phyloP scores from a whole-genome alignment of 2,113 vertebrate genomes.

The Hylia prasina region DNA sequence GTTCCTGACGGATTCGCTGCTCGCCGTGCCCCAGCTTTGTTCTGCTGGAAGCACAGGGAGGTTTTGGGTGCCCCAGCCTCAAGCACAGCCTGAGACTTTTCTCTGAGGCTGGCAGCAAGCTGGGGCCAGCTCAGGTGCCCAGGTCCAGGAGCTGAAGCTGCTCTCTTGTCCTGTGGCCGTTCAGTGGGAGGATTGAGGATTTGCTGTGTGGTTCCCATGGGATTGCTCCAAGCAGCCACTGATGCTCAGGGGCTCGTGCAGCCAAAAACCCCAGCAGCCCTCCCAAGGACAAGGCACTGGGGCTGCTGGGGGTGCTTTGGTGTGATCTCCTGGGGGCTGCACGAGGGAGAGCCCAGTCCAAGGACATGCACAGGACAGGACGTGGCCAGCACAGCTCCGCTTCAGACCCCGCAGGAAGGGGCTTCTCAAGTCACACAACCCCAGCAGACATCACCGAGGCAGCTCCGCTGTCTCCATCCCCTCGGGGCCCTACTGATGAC shows the following conservation, averaged over 20 bases:
- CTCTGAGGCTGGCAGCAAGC: not conserved
- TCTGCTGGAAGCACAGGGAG: not conserved
- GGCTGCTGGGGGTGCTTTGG: not conserved
- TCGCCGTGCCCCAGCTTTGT: rapidly evolving
- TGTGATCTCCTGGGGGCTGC: not conserved
- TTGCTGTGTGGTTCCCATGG: rapidly evolving
- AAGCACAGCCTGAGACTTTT: not conserved
- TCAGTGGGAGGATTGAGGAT: not conserved
- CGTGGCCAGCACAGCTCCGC: not conserved
- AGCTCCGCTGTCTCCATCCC: not conserved
- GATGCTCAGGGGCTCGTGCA: not conserved
- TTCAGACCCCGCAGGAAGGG: not conserved
- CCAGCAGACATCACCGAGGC: not conserved
- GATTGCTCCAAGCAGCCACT: not conserved
- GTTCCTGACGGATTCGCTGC: not conserved
- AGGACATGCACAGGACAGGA: rapidly evolving
- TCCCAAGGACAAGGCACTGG: rapidly evolving
- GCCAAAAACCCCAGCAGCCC: not conserved
- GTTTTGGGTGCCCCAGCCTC: not conserved
- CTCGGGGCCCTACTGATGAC: not conserved
- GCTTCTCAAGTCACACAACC: not conserved
- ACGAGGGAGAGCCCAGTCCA: not conserved
- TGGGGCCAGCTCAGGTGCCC: not conserved
- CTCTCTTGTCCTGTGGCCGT: rapidly evolving
- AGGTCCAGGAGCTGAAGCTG: rapidly evolving